These are phyloP conservation scores for Nasonia oneida DNA, from an alignment of 2,888 invertebrate genomes.

Conservation along the genomic window DNA sequence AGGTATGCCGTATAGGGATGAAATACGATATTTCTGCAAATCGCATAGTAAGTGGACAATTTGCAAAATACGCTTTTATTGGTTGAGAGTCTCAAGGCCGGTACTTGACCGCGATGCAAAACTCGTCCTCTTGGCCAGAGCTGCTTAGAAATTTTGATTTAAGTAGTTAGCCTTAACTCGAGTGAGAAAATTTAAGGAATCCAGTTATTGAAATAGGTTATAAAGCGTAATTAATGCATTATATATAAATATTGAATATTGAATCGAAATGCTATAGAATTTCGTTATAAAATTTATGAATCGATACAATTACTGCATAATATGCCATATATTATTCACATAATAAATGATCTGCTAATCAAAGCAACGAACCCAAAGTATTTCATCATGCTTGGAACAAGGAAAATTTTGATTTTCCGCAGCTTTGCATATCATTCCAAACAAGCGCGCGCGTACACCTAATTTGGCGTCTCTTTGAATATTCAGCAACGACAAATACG, in stretches of 20 bases:
- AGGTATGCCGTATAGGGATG: neutral
- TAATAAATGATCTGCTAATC: too few relatives aligned
- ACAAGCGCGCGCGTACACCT: too few relatives aligned
- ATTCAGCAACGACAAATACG: too few relatives aligned
- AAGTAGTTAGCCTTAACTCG: neutral
- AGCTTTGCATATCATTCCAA: too few relatives aligned
- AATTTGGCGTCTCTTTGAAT: too few relatives aligned
- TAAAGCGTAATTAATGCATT: neutral
- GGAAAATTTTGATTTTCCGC: too few relatives aligned
- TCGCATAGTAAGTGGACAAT: neutral
- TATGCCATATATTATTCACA: too few relatives aligned
- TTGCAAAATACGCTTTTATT: constrained; percentile 36
- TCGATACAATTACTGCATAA: too few relatives aligned
- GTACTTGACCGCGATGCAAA: constrained; percentile 4
- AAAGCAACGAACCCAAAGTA: neutral
- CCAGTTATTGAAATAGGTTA: neutral
- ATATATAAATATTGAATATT: too few relatives aligned
- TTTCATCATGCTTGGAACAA: neutral
- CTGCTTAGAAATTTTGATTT: neutral
- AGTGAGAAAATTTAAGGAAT: neutral
- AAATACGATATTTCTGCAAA: neutral
- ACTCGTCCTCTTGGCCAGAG: neutral
- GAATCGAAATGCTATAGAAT: too few relatives aligned
- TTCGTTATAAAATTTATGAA: too few relatives aligned
- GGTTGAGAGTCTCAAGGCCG: neutral